Evolutionary conservation across 2,888 invertebrate genomes (phyloP).

Genomic region (Mayetiola destructor): DNA sequence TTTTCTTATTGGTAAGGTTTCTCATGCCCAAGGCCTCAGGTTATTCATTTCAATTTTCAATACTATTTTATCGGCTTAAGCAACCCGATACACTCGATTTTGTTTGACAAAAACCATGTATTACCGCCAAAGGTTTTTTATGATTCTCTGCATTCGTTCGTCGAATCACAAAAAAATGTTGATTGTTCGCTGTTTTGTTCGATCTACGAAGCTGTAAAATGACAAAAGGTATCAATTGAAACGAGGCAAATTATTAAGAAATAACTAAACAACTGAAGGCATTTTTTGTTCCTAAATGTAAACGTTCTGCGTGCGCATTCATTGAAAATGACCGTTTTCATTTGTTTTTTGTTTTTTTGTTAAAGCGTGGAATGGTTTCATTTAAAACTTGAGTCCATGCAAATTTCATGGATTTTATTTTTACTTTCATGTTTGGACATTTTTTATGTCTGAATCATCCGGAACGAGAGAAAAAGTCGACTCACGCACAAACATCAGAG

Average conservation of each 20-base stretch:
- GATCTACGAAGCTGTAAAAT: background rate
- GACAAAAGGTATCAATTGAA: background rate
- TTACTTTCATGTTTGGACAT: background rate
- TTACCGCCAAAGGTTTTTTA: too few species aligned
- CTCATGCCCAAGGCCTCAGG: too few species aligned
- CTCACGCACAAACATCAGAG: too few species aligned
- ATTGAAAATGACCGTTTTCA: conserved; percentile 10
- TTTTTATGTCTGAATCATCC: too few species aligned
- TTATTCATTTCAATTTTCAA: too few species aligned
- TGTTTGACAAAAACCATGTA: too few species aligned
- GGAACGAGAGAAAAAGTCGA: background rate
- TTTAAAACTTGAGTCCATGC: background rate
- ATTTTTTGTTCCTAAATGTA: too few species aligned
- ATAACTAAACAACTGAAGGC: too few species aligned
- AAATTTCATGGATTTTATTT: background rate
- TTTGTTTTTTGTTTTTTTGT: background rate
- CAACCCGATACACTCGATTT: too few species aligned
- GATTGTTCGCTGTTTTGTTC: background rate
- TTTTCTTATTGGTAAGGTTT: too few species aligned
- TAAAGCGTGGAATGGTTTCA: background rate
- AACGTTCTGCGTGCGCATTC: background rate
- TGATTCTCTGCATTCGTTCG: background rate
- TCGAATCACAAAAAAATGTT: conserved; percentile 2
- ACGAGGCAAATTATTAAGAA: background rate
- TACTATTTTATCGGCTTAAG: too few species aligned